These are phyloP conservation scores for Mesorhabditis belari DNA, from an alignment of 2,888 invertebrate genomes.

Conservation along the genomic window DNA sequence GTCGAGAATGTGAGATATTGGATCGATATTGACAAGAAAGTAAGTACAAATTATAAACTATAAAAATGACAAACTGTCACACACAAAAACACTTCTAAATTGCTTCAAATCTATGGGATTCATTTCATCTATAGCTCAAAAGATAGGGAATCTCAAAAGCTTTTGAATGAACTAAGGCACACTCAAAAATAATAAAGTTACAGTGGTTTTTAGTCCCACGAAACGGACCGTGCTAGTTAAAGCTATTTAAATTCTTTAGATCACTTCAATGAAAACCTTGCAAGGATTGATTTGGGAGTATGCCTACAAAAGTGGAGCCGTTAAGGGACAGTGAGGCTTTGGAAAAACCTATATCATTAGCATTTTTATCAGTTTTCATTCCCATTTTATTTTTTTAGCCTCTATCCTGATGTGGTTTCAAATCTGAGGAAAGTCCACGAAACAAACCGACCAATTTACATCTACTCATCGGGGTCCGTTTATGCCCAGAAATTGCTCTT, in stretches of 20 bases:
- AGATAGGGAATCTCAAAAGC: too few species aligned
- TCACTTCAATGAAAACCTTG: constrained; percentile 70
- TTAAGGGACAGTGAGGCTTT: constrained; percentile 79
- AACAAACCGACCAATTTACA: constrained; percentile 67
- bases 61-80: too few species aligned
- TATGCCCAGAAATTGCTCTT: constrained; percentile 83
- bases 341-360: not conserved
- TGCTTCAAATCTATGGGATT: too few species aligned
- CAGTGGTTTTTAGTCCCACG: too few species aligned
- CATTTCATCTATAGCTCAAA: too few species aligned
- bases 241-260: constrained; percentile 16
- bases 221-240: too few species aligned
- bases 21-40: constrained; percentile 75
- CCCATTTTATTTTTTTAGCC: constrained; percentile 62
- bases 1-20: constrained; percentile 71
- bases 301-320: constrained; percentile 71
- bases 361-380: constrained; percentile 7
- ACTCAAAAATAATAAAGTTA: too few species aligned
- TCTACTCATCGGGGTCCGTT: constrained; percentile 86
- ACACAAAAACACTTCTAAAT: too few species aligned
- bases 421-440: constrained; percentile 70
- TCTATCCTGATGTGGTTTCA: constrained; percentile 76
- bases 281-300: constrained; percentile 83
- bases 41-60: too few species aligned
- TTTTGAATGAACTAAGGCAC: too few species aligned